Percentiles rank a stretch among this genome's conserved stretches.
These are phyloP conservation scores for Drosophila mojavensis DNA, from an alignment of 1,140 invertebrate genomes.

Conservation along the genomic window DNA sequence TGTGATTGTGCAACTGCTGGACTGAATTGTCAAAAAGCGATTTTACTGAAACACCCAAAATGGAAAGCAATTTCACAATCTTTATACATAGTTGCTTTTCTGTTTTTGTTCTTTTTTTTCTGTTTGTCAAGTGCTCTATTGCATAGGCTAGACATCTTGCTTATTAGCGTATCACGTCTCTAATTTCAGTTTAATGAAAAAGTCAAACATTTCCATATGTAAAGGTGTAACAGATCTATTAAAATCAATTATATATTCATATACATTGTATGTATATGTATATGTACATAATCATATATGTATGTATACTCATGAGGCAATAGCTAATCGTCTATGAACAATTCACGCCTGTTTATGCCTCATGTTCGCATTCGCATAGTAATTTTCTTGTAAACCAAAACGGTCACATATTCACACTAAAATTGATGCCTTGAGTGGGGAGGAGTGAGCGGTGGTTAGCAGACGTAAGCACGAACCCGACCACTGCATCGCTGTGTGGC, in stretches of 20 bases:
- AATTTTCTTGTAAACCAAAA: not conserved
- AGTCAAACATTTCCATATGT: too few species aligned
- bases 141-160: not conserved
- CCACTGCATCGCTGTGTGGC: conserved; percentile 14
- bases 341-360: not conserved
- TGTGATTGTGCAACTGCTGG: conserved; percentile 30
- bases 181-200: not conserved
- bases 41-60: conserved; percentile 12
- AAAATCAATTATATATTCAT: too few species aligned
- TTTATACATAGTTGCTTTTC: conserved; percentile 59
- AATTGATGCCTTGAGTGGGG: not conserved
- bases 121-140: not conserved
- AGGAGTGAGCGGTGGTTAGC: not conserved
- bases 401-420: not conserved
- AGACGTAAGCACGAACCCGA: not conserved
- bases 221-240: too few species aligned
- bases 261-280: too few species aligned
- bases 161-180: conserved; percentile 3
- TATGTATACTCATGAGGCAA: too few species aligned
- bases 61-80: conserved; percentile 46
- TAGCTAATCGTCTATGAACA: not conserved
- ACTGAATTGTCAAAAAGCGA: conserved; percentile 18
- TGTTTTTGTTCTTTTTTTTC: not conserved
- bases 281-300: too few species aligned
- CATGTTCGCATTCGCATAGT: not conserved